Percentiles rank a stretch among this genome's conserved stretches.
phyloP scores from a whole-genome alignment of 2,797 vertebrate genomes.

The Melanotaenia parkinsoni region DNA sequence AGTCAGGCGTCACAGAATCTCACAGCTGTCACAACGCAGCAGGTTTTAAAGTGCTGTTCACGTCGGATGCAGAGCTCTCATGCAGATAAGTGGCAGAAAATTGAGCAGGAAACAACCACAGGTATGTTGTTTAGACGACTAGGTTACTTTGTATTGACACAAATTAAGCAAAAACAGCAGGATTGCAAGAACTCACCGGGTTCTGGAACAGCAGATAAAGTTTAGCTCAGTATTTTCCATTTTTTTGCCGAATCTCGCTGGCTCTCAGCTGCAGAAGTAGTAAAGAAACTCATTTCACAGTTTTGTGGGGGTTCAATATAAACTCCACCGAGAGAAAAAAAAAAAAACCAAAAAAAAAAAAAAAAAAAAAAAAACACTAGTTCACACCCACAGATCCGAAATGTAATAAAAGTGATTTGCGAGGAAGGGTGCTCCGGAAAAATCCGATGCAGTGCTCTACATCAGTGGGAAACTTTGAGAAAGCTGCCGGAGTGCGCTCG shows the following conservation, averaged over 20 bases:
- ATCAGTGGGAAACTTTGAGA: slow-evolving; percentile 77
- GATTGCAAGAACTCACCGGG: slow-evolving; percentile 75
- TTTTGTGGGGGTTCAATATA: slow-evolving; percentile 35
- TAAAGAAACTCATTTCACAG: slow-evolving; percentile 67
- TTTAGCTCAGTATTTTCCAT: slow-evolving; percentile 77
- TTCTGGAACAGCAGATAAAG: slow-evolving; percentile 72
- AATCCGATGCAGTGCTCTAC: slow-evolving; percentile 59
- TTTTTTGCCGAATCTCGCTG: slow-evolving; percentile 41
- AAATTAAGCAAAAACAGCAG: not conserved
- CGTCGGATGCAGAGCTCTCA: slow-evolving; percentile 2
- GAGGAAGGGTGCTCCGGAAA: slow-evolving; percentile 48
- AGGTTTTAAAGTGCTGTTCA: slow-evolving; percentile 21
- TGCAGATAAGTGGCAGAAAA: not conserved
- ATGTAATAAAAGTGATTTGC: slow-evolving; percentile 36
- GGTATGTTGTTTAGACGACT: not conserved
- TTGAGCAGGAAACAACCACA: slow-evolving; percentile 11
- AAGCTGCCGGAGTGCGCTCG: slow-evolving; percentile 37
- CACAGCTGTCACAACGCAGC: slow-evolving; percentile 37
- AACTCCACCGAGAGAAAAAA: slow-evolving; percentile 37
- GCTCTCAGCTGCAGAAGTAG: slow-evolving; percentile 32
- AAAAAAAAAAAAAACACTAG: not conserved
- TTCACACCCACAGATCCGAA: slow-evolving; percentile 26
- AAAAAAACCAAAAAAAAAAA: not conserved
- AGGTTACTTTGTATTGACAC: not conserved
- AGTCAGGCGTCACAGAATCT: slow-evolving; percentile 24